Evolutionary conservation across 64 coral and sea anemone species (phyloP).

Genomic region (Acropora yongei): DNA sequence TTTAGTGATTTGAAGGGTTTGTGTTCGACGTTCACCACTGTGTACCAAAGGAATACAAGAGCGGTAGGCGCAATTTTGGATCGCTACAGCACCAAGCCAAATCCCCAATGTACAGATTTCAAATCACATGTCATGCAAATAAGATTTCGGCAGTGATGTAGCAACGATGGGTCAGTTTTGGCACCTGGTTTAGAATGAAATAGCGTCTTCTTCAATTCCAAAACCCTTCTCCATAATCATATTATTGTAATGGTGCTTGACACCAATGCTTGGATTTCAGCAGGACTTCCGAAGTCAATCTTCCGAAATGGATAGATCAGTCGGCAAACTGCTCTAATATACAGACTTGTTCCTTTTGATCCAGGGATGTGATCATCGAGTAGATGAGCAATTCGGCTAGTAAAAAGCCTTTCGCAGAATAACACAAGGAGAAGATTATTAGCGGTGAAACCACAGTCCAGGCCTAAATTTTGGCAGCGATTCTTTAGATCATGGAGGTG

Average conservation of each 20-base stretch:
- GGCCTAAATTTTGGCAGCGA: conserved; percentile 42
- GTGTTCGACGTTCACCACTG: no score
- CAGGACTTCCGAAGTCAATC: conserved; percentile 39
- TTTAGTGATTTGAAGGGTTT: no score
- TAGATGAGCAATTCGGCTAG: conserved; percentile 53
- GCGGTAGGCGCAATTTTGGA: no score
- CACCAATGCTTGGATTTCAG: conserved; percentile 32
- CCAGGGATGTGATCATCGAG: conserved; percentile 62
- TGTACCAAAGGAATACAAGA: no score
- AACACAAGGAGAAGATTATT: conserved; percentile 40
- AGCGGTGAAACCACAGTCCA: conserved; percentile 62
- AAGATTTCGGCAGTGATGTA: conserved; percentile 48
- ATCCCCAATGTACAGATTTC: no score
- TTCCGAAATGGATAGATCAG: conserved; percentile 41
- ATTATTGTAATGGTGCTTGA: conserved; percentile 22
- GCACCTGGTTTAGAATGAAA: conserved; percentile 31
- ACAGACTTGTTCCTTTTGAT: conserved; percentile 61
- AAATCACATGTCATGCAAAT: no score
- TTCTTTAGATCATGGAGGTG: conserved; percentile 48
- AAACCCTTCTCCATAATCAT: conserved; percentile 30
- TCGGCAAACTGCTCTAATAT: conserved; percentile 35
- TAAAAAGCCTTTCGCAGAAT: conserved; percentile 61
- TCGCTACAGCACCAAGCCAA: no score
- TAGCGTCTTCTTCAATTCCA: conserved; percentile 38
- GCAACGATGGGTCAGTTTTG: conserved; percentile 37